Evolutionary conservation across 1,140 invertebrate species (phyloP), one percentile per base, ranked within the genome.

Genomic region (Onthophagus taurus): DNA sequence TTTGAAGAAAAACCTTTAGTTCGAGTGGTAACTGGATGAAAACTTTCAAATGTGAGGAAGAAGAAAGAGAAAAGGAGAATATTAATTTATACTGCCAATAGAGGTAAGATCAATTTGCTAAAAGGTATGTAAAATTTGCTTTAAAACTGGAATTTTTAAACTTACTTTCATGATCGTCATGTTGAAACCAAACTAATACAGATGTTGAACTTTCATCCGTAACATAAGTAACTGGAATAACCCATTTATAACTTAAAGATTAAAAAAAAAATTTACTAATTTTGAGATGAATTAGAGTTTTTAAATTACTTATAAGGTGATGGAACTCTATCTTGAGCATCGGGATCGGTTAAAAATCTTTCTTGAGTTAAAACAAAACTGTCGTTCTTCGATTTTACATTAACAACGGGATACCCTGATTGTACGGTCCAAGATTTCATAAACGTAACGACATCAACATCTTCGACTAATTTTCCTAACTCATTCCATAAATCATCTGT

Each of bases 351-450:
- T 0, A 89, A 66, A 57, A 87, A 92, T 49, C 86, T 63, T 47
- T 77, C 70, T 55, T 92, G 87, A 0, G 71, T 81, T 0, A 92
- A 65, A 2, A 66, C 68, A 34, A 76, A 78, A 2, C 60, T 71
- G 12, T 61, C 52, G 18, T 65, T 66, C 18, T 66, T 54, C 36
- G 63, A 66, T 1, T 49, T 66, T 2, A 88, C 77, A 2, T 68
- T 76, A 0, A 96, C 66, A 0, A 93, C 72, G 0, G 93, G 92
- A 52, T 82, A 89, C 4, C 92, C 92, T 82, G 88, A 94, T 69
- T 97, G 92, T 24, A 76, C 71, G 0, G 86, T 92, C 88, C 90
- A 97, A 0, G 89, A 92, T 51, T 91, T 79, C 85, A 97, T 89
- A 33, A 96, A 82, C 12, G 72, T 60, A 0, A 76, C 76, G 4